Conservation (phyloP, 2,888 invertebrate species). For the Mythimna albipuncta region DNA sequence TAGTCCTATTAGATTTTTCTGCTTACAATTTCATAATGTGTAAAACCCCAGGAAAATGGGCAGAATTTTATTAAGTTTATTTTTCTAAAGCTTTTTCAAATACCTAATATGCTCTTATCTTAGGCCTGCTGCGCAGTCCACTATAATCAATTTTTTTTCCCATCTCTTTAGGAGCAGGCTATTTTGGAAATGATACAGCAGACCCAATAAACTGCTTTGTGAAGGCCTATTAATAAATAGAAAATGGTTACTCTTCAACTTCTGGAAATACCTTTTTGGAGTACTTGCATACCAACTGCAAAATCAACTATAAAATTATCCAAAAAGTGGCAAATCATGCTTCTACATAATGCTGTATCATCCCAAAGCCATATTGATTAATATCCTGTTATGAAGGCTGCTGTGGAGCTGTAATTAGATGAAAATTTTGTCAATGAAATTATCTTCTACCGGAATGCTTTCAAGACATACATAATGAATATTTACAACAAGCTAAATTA, state of each 20-base stretch:
- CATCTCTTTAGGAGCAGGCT: slow-evolving; percentile 57
- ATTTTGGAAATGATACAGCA: slow-evolving; percentile 40
- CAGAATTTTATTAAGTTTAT: slow-evolving; percentile 12
- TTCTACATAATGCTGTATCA: not conserved
- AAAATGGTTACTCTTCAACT: slow-evolving; percentile 10
- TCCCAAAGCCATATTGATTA: slow-evolving; percentile 20
- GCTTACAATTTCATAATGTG: slow-evolving; percentile 28
- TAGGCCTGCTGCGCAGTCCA: slow-evolving; percentile 11
- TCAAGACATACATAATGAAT: slow-evolving; percentile 25
- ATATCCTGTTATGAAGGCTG: slow-evolving; percentile 3
- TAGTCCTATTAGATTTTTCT: slow-evolving; percentile 25
- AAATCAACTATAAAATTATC: slow-evolving; percentile 4
- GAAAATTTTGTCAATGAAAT: slow-evolving; percentile 14
- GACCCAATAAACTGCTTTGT: slow-evolving; percentile 15
- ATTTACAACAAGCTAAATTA: slow-evolving; percentile 12
- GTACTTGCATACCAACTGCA: slow-evolving; percentile 13
- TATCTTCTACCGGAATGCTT: not conserved
- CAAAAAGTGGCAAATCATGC: slow-evolving; percentile 9
- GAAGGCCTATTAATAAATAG: not conserved
- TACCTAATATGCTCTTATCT: slow-evolving; percentile 4
- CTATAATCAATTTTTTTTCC: slow-evolving; percentile 39
- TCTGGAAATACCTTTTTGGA: slow-evolving; percentile 20
- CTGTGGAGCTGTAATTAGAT: slow-evolving; percentile 24
- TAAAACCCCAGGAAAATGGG: slow-evolving; percentile 17
- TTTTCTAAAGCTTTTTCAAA: slow-evolving; percentile 25